These are phyloP conservation scores for Gephyroberyx darwinii DNA, from an alignment of 2,797 vertebrate genomes.

Conservation along the genomic window DNA sequence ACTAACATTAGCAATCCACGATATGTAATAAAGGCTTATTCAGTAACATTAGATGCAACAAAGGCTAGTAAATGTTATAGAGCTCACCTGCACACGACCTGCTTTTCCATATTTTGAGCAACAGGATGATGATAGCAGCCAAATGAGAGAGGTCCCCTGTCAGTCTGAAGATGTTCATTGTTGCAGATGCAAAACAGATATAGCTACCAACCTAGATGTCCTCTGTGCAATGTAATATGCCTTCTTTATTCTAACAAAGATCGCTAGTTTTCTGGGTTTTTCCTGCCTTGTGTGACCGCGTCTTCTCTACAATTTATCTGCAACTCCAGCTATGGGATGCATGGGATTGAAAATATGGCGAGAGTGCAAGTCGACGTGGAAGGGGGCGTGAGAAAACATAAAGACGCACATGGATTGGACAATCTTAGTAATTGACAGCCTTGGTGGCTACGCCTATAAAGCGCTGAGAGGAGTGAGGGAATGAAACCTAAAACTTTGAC, in stretches of 20 bases:
- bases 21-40: not conserved
- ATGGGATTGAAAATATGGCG: constrained; percentile 86
- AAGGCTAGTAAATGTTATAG: fast-evolving
- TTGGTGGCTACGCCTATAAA: constrained; percentile 10
- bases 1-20: fast-evolving
- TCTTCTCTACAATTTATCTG: constrained; percentile 6
- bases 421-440: constrained; percentile 41
- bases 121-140: constrained; percentile 96
- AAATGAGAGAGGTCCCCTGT: constrained; percentile 95
- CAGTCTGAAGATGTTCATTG: constrained; percentile 95
- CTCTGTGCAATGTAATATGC: not conserved
- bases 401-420: constrained; percentile 70
- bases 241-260: not conserved
- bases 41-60: not conserved
- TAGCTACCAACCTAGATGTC: not conserved
- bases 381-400: constrained; percentile 87
- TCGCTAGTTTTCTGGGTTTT: not conserved
- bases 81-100: constrained; percentile 94
- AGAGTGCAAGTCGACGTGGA: constrained; percentile 93
- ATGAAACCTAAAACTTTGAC: not conserved
- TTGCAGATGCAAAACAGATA: constrained; percentile 20
- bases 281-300: not conserved
- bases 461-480: not conserved
- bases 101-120: constrained; percentile 98
- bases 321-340: constrained; percentile 34